Base-by-base conservation (phyloP, 2,113 vertebrate genomes). In the Notothenia rossii region DNA sequence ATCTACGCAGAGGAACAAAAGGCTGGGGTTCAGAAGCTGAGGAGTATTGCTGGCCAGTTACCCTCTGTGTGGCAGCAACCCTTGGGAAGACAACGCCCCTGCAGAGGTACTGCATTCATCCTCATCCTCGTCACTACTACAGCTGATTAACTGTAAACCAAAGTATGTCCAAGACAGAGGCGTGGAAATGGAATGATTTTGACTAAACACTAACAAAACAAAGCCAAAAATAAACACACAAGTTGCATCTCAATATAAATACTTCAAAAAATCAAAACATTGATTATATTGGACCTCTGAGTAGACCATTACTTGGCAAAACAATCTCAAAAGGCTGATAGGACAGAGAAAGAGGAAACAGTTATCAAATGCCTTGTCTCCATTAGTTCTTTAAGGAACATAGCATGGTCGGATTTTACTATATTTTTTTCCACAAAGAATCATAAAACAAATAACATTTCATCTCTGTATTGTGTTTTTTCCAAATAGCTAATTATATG, bases 301-400 rank as follows among this genome's bases (percentile, higher is more conserved):
- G 71, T 83, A 87, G 78, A 89, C 75, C 72, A 67, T 75, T 72
- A 84, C 86, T 75, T 68, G 74, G 78, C 70, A 73, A 83, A 75
- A 55, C 84, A 89, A 91, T 83, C 86, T 89, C 86, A 80, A 84
- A 91, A 89, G 85, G 88, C 79, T 73, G 29, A 81, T 17, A 61
- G 66, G 60, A 84, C 82, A 64, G 43, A 65, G 73, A 50, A 1
- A 17, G 46, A 8, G 79, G 48, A 53, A 49, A 54, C 48, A 11
- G 50, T 55, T 5, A n/a, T 68, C 5, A 58, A 88, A 90, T 86
- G 88, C 71, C 77, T 82, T 25, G 74, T 81, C 85, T 86, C 73
- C 79, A 75, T 49, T 45, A 25, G 75, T 55, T 69, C 67, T 49
- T 45, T 58, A 15, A 78, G 49, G 36, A 75, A 77, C 69, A 29